Percentiles rank a stretch among this genome's conserved stretches.
Conservation (phyloP, 2,113 vertebrate species). For the Formicarius rufipectus region DNA sequence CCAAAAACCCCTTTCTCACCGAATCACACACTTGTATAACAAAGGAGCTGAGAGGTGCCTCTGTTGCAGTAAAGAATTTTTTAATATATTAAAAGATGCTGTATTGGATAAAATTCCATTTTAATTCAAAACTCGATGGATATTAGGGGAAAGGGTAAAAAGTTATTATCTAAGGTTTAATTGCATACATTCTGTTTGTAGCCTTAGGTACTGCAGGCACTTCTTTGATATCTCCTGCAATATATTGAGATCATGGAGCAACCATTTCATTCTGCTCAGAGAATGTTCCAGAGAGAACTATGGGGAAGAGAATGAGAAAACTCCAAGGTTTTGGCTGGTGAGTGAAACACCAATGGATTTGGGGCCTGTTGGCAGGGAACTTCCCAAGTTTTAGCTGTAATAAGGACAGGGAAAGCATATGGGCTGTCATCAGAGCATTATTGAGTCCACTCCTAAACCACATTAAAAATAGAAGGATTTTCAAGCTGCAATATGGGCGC, state of each 20-base stretch:
- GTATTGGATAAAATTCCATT: neutral
- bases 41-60: neutral
- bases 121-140: slow-evolving; percentile 13
- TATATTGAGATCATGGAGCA: neutral
- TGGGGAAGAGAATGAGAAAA: neutral
- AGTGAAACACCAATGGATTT: neutral
- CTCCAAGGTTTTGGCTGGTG: neutral
- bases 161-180: slow-evolving; percentile 52
- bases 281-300: neutral
- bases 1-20: neutral
- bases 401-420: neutral
- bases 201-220: slow-evolving; percentile 30
- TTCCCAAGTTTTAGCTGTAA: neutral
- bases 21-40: neutral
- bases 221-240: slow-evolving; percentile 32
- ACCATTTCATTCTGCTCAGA: neutral
- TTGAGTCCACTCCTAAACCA: neutral
- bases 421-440: neutral
- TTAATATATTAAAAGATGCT: neutral
- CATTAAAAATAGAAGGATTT: neutral
- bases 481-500: neutral
- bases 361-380: neutral
- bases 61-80: neutral
- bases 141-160: slow-evolving; percentile 34
- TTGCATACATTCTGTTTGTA: slow-evolving; percentile 33